A percentile compares a stretch with the other conserved stretches of the same genome.
phyloP scores from a whole-genome alignment of 2,888 invertebrate species.

The Thereva nobilitata region DNA sequence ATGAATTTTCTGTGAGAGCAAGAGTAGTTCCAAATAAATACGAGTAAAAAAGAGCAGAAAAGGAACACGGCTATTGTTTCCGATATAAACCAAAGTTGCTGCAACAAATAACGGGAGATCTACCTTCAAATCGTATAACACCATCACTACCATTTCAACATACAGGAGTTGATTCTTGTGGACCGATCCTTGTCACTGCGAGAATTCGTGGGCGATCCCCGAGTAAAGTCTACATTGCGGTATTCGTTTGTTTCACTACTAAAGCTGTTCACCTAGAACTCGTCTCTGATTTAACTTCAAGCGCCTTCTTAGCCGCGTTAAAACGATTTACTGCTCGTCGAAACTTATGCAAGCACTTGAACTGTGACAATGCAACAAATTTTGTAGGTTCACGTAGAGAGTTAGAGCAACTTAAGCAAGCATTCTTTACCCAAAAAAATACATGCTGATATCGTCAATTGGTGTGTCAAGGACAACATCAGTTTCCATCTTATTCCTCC shows the following conservation, averaged over 20 bases:
- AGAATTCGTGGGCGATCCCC: slow-evolving; percentile 12
- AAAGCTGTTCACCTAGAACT: slow-evolving; percentile 42
- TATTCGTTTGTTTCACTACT: slow-evolving; percentile 38
- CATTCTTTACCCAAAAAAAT: slow-evolving; percentile 13
- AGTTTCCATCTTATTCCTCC: too few relatives aligned
- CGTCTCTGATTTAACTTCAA: slow-evolving; percentile 39
- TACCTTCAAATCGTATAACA: slow-evolving; percentile 36
- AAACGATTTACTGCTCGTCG: slow-evolving; percentile 42
- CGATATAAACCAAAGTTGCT: slow-evolving; percentile 28
- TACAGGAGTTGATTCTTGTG: slow-evolving; percentile 38
- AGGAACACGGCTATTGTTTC: not conserved
- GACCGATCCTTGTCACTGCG: slow-evolving; percentile 23
- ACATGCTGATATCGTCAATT: too few relatives aligned
- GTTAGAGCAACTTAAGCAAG: slow-evolving; percentile 34
- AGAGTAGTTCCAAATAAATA: too few relatives aligned
- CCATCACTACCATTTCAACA: slow-evolving; percentile 32
- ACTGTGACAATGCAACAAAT: slow-evolving; percentile 42
- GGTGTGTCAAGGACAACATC: not conserved
- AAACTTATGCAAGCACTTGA: slow-evolving; percentile 35
- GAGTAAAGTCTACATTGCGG: slow-evolving; percentile 38
- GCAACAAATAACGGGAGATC: slow-evolving; percentile 40
- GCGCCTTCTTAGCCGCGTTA: slow-evolving; percentile 39
- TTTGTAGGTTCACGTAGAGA: slow-evolving; percentile 40
- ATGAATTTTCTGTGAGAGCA: too few relatives aligned
- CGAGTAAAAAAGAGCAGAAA: too few relatives aligned